These are phyloP conservation scores for Hypotaenidia okinawae DNA, from an alignment of 2,797 vertebrate genomes.

Conservation along the genomic window DNA sequence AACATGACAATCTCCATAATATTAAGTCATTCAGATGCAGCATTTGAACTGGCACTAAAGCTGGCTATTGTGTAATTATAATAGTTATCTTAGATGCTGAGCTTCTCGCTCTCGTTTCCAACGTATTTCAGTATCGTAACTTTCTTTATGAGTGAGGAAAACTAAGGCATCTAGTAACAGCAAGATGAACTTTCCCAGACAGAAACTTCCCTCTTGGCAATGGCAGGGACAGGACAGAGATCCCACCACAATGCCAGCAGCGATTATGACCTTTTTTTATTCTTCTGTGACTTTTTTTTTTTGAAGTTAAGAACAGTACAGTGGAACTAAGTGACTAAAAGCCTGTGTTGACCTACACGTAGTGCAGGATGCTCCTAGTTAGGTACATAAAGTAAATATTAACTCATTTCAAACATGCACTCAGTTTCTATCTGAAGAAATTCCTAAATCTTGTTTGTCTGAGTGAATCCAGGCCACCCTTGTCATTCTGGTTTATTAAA, in stretches of 20 bases:
- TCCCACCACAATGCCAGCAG: neutral
- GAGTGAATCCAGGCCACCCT: neutral
- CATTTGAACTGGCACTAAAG: neutral
- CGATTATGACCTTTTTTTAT: no score
- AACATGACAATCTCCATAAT: neutral
- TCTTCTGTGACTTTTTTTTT: neutral
- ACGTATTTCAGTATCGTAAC: neutral
- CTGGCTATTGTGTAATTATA: neutral
- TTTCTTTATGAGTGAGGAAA: neutral
- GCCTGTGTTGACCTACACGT: neutral
- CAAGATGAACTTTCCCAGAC: neutral
- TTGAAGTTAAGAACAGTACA: neutral
- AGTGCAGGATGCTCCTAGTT: neutral
- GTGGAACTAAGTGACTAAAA: neutral
- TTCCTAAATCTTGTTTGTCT: neutral
- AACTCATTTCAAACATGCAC: neutral
- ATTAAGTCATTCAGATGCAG: neutral
- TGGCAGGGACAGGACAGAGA: neutral
- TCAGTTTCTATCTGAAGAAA: neutral
- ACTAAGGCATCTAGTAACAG: neutral
- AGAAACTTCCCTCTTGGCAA: neutral
- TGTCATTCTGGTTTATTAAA: neutral
- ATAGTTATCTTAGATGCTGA: rapidly evolving
- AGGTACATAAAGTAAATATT: neutral
- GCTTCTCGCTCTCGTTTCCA: neutral